These are phyloP conservation scores for Varecia variegata DNA, from an alignment of 2,797 vertebrate genomes.

Conservation along the genomic window DNA sequence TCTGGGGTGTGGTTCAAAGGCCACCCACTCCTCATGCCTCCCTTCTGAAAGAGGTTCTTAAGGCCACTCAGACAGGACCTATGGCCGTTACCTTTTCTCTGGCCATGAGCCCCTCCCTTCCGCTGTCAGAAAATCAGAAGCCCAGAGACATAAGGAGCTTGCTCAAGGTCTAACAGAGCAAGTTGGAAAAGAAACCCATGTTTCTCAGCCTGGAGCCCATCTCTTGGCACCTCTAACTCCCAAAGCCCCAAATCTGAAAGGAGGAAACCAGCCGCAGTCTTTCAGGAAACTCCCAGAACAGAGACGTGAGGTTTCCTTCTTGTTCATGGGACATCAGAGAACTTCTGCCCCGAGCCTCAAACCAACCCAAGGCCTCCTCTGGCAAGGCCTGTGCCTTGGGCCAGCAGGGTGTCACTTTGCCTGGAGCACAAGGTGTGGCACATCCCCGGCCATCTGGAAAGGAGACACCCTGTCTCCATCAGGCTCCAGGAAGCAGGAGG, in stretches of 20 bases:
- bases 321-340: not conserved
- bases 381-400: not conserved
- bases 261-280: not conserved
- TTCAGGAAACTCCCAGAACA: not conserved
- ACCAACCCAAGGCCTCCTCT: not conserved
- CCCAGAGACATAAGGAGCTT: not conserved
- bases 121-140: not conserved
- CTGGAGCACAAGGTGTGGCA: not conserved
- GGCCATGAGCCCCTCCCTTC: not conserved
- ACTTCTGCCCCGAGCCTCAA: not conserved
- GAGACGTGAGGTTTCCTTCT: not conserved
- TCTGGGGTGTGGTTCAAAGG: not conserved
- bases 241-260: not conserved
- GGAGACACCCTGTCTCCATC: not conserved
- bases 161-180: not conserved
- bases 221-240: not conserved
- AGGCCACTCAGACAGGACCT: not conserved
- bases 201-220: not conserved
- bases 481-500: not conserved
- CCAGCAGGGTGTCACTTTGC: not conserved
- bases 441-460: accelerated
- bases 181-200: not conserved
- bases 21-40: not conserved
- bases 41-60: not conserved
- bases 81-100: not conserved